These are phyloP conservation scores for Hippocampus kuda DNA, from an alignment of 2,797 vertebrate genomes.

Conservation along the genomic window DNA sequence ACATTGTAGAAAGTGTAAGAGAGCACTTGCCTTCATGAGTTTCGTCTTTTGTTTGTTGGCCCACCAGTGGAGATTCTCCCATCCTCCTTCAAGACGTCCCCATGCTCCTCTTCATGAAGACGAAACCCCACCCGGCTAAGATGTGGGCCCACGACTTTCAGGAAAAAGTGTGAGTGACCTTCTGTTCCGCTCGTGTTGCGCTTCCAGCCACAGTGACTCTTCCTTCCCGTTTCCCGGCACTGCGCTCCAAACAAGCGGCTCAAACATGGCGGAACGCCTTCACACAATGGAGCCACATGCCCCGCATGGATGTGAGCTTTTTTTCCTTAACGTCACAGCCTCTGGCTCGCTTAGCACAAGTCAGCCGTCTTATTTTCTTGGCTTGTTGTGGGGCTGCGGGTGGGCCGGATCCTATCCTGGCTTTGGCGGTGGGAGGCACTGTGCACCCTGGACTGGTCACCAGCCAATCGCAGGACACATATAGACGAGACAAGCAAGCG, in stretches of 20 bases:
- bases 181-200: neutral
- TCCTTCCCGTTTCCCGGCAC: neutral
- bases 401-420: neutral
- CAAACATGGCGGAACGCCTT: slow-evolving; percentile 15
- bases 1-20: neutral
- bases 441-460: neutral
- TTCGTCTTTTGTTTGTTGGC: neutral
- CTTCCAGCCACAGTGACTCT: neutral
- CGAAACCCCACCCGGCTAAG: slow-evolving; percentile 40
- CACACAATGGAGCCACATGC: slow-evolving; percentile 54
- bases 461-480: too few species aligned
- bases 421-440: neutral
- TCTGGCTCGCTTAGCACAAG: neutral
- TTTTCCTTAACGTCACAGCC: neutral
- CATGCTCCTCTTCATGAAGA: neutral
- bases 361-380: neutral
- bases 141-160: slow-evolving; percentile 31
- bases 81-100: slow-evolving; percentile 12
- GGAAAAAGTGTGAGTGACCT: slow-evolving; percentile 31
- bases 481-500: too few species aligned
- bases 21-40: slow-evolving; percentile 30
- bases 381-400: too few species aligned
- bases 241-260: neutral
- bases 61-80: slow-evolving; percentile 1
- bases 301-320: slow-evolving; percentile 46